A percentile compares a stretch with the other conserved stretches of the same genome.
Conservation (phyloP, 2,888 invertebrate species). For the Papilio gigon region DNA sequence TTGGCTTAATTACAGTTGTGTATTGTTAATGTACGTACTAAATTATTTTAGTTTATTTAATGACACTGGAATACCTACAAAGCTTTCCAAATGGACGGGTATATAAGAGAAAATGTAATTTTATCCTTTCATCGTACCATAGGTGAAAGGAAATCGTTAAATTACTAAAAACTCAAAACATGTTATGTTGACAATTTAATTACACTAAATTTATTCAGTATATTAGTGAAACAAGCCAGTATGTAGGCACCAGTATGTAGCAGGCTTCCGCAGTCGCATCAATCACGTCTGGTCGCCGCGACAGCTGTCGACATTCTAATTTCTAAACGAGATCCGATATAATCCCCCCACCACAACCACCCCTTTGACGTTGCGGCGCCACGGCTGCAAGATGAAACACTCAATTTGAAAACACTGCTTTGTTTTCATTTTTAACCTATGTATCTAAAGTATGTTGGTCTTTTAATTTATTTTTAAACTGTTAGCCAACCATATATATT, state of each 20-base stretch:
- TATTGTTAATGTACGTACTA: constrained; percentile 1
- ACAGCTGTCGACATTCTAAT: constrained; percentile 69
- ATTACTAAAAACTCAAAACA: too few relatives aligned
- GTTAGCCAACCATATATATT: neutral
- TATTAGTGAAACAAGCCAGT: neutral
- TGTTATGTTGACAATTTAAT: too few relatives aligned
- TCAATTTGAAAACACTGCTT: neutral
- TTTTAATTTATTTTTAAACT: neutral
- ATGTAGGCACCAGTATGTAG: neutral
- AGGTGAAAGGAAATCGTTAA: too few relatives aligned
- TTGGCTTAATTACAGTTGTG: constrained; percentile 6
- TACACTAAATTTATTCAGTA: neutral
- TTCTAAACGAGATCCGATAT: constrained; percentile 67
- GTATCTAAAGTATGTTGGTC: too few relatives aligned
- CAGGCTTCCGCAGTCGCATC: constrained; percentile 57
- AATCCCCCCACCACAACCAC: constrained; percentile 37
- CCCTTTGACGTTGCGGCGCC: constrained; percentile 5
- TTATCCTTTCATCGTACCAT: too few relatives aligned
- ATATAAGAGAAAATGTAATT: too few relatives aligned
- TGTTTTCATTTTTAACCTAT: neutral
- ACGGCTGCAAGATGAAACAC: constrained; percentile 3
- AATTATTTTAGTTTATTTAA: neutral
- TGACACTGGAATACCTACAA: neutral
- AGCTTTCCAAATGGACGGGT: too few relatives aligned
- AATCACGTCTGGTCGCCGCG: constrained; percentile 49